These are phyloP conservation scores for Aspiorhynchus laticeps DNA, from an alignment of 2,113 vertebrate species.

Conservation along the genomic window DNA sequence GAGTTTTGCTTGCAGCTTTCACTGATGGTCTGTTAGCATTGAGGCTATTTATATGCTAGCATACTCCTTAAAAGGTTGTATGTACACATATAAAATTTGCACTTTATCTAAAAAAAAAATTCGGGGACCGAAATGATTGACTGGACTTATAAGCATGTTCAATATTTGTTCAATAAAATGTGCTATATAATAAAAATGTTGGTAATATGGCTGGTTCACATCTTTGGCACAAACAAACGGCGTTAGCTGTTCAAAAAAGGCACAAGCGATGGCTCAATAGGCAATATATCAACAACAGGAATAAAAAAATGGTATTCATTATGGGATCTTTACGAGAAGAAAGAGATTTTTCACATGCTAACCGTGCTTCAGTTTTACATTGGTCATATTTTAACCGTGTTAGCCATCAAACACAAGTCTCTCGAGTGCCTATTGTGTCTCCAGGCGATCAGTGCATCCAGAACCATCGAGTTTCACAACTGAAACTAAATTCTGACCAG, in stretches of 20 bases:
- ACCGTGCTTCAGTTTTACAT: neutral
- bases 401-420: neutral
- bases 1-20: neutral
- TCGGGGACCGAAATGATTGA: neutral
- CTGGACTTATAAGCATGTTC: too few species aligned
- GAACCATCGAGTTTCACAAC: neutral
- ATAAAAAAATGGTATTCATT: neutral
- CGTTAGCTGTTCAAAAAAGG: neutral
- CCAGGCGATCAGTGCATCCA: constrained; percentile 19
- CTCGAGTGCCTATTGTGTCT: neutral
- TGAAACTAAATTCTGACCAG: constrained; percentile 35
- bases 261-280: neutral
- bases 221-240: neutral
- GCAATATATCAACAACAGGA: neutral
- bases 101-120: neutral
- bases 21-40: neutral
- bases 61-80: neutral
- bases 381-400: neutral
- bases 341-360: neutral
- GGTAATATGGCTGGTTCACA: neutral
- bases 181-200: neutral
- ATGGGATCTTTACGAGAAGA: neutral
- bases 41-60: neutral
- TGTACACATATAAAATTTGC: neutral
- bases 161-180: neutral